Evolutionary conservation across 2,888 invertebrate species (phyloP).

Genomic region (Drosophila glabriapex): DNA sequence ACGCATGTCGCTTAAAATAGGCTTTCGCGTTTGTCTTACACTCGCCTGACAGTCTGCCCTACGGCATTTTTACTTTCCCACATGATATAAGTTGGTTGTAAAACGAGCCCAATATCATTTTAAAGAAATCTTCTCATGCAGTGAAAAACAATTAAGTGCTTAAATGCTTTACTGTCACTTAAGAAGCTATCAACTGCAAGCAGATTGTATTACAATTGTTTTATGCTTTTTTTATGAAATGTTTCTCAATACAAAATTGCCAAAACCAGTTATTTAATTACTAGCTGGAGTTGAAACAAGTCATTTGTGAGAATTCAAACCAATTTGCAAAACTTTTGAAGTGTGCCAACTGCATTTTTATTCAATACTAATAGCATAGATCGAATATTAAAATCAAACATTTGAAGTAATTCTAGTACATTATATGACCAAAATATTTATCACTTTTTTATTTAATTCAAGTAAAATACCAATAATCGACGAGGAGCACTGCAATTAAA

Average conservation of each 20-base stretch:
- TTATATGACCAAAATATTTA: not conserved
- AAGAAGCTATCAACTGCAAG: not conserved
- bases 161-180: not conserved
- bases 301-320: not conserved
- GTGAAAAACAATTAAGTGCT: not conserved
- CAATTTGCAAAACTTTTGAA: not conserved
- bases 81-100: not conserved
- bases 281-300: not conserved
- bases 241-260: not conserved
- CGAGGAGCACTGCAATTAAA: conserved; percentile 29
- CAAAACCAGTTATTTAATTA: not conserved
- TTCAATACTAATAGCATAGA: not conserved
- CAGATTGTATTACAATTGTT: conserved; percentile 10
- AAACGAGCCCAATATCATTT: not conserved
- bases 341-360: not conserved
- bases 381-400: not conserved
- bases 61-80: not conserved
- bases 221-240: not conserved
- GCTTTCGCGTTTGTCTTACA: conserved; percentile 20
- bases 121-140: not conserved
- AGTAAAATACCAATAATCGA: conserved; percentile 17
- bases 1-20: conserved; percentile 23
- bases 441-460: conserved; percentile 7
- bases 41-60: not conserved
- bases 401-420: not conserved